Evolutionary conservation across 1,140 invertebrate species (phyloP).

Genomic region (Globodera ellingtonae): DNA sequence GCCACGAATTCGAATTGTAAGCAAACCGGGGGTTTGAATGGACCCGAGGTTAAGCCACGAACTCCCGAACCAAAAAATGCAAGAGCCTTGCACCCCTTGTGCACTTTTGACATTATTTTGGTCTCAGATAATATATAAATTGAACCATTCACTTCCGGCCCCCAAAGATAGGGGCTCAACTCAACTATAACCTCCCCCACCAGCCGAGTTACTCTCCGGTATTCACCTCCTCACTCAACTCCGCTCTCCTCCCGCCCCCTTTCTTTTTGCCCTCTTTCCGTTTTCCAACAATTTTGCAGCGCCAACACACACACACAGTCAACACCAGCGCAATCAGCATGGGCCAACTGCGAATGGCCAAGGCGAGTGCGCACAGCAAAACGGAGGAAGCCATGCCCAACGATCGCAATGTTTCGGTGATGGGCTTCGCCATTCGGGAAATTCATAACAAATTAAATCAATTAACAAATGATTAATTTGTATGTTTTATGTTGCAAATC

Average conservation of each 20-base stretch:
- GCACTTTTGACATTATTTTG: not conserved
- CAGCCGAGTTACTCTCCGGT: not conserved
- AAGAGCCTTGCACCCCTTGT: too few species aligned
- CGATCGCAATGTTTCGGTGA: not conserved
- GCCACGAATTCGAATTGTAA: too few species aligned
- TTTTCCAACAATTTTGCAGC: not conserved
- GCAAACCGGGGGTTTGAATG: too few species aligned
- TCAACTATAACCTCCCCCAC: not conserved
- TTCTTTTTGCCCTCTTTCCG: not conserved
- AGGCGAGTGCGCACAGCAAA: constrained; percentile 10
- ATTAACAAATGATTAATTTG: too few species aligned
- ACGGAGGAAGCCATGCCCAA: not conserved
- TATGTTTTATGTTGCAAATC: not conserved
- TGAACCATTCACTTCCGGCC: too few species aligned
- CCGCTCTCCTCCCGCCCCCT: not conserved
- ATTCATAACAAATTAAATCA: not conserved
- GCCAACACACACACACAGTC: constrained; percentile 5
- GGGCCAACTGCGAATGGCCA: constrained; percentile 13
- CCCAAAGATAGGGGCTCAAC: too few species aligned
- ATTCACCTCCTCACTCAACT: constrained; percentile 19
- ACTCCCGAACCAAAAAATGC: too few species aligned
- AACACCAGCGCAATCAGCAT: constrained; percentile 5
- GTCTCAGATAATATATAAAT: too few species aligned
- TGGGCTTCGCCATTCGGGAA: not conserved
- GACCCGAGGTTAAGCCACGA: too few species aligned